phyloP scores from a whole-genome alignment of 2,113 vertebrate species.

The Sminthopsis crassicaudata region DNA sequence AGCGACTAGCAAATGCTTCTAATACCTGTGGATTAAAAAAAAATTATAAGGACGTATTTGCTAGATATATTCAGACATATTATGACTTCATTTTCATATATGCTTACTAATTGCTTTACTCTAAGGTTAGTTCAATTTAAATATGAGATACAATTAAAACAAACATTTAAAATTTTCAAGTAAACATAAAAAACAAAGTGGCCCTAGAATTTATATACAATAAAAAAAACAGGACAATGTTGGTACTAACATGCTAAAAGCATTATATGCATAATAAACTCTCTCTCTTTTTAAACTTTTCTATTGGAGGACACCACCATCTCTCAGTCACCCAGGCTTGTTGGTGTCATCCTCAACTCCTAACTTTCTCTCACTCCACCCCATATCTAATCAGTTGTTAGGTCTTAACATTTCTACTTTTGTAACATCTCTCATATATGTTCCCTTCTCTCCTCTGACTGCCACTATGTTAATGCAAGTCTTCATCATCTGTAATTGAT shows the following conservation, averaged over 20 bases:
- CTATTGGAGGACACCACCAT: background rate
- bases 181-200: constrained; percentile 34
- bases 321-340: background rate
- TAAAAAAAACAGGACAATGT: background rate
- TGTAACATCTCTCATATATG: background rate
- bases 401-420: background rate
- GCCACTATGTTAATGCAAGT: background rate
- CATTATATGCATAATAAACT: background rate
- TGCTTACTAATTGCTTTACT: constrained; percentile 10
- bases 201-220: background rate
- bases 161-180: constrained; percentile 56
- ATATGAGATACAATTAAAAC: constrained; percentile 48
- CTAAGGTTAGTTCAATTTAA: constrained; percentile 10
- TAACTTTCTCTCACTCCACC: background rate
- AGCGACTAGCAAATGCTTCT: constrained; percentile 89
- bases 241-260: background rate
- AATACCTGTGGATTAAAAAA: constrained; percentile 87
- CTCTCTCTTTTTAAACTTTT: background rate
- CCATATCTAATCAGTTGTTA: background rate
- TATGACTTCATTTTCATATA: constrained; percentile 9
- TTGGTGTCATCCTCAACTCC: background rate
- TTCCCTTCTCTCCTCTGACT: background rate
- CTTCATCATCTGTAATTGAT: background rate
- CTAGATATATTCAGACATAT: background rate
- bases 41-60: constrained; percentile 41